phyloP scores from a whole-genome alignment of 2,113 vertebrate genomes.

The Lepisosteus osseus region DNA sequence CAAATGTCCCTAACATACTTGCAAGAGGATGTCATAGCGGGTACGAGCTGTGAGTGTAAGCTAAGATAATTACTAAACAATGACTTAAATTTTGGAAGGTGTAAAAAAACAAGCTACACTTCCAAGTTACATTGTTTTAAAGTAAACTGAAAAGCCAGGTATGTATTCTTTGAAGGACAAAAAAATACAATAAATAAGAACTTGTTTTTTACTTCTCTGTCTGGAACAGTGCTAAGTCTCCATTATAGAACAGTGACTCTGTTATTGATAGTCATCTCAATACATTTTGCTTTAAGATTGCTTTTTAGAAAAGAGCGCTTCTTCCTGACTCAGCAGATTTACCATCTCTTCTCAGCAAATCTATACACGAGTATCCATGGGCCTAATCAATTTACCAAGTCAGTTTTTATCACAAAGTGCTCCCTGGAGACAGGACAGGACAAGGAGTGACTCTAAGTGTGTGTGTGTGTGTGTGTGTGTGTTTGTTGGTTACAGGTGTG shows the following conservation, averaged over 20 bases:
- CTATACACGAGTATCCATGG: conserved; percentile 18
- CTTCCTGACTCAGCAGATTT: conserved; percentile 37
- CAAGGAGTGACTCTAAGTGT: not conserved
- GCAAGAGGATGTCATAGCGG: no score
- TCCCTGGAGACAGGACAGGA: conserved; percentile 15
- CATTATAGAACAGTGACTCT: not conserved
- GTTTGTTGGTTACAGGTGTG: not conserved
- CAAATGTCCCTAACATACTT: no score
- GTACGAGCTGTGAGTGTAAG: no score
- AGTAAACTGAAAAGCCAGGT: no score
- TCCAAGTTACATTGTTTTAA: no score
- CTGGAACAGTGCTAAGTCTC: conserved; percentile 27
- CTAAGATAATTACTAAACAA: no score
- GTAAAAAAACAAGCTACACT: no score
- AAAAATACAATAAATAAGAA: no score
- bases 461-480: not conserved
- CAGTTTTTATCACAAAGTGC: conserved; percentile 18
- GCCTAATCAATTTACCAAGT: conserved; percentile 22
- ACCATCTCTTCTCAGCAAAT: conserved; percentile 20
- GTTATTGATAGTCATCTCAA: conserved; percentile 40
- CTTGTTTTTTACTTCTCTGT: conserved; percentile 40
- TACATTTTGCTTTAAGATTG: conserved; percentile 27
- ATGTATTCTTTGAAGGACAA: no score
- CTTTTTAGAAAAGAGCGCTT: conserved; percentile 25
- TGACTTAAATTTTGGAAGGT: no score